Evolutionary conservation across 2,888 invertebrate species (phyloP).

Genomic region (Diaprepes abbreviatus): DNA sequence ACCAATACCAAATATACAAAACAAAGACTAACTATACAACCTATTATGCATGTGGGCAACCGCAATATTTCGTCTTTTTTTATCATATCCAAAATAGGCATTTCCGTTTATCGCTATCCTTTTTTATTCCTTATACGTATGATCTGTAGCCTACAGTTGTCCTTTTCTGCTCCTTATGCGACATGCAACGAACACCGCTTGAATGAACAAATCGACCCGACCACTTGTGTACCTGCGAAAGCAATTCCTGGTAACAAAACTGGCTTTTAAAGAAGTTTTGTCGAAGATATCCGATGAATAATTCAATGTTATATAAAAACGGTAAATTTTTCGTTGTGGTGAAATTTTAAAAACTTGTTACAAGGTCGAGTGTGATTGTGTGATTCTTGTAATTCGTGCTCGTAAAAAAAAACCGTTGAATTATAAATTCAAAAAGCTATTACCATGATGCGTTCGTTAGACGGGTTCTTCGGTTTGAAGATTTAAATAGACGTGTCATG

Average conservation of each 20-base stretch:
- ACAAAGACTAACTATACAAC: neutral
- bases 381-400: too few relatives aligned
- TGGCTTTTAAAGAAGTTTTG: neutral
- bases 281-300: conserved; percentile 8
- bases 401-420: too few relatives aligned
- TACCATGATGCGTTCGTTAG: too few relatives aligned
- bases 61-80: neutral
- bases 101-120: neutral
- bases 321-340: conserved; percentile 1
- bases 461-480: too few relatives aligned
- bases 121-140: neutral
- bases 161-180: neutral
- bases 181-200: neutral
- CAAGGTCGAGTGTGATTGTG: neutral
- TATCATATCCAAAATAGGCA: neutral
- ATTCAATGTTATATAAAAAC: conserved; percentile 9
- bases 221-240: conserved; percentile 18
- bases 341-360: neutral
- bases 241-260: conserved; percentile 6
- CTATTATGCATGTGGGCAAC: neutral
- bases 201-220: conserved; percentile 3
- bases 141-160: neutral
- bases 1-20: neutral
- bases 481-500: too few relatives aligned
- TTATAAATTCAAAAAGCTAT: too few relatives aligned